A percentile compares a stretch with the other conserved stretches of the same genome.
phyloP scores from a whole-genome alignment of 2,113 vertebrate genomes.

The Chionomys nivalis region DNA sequence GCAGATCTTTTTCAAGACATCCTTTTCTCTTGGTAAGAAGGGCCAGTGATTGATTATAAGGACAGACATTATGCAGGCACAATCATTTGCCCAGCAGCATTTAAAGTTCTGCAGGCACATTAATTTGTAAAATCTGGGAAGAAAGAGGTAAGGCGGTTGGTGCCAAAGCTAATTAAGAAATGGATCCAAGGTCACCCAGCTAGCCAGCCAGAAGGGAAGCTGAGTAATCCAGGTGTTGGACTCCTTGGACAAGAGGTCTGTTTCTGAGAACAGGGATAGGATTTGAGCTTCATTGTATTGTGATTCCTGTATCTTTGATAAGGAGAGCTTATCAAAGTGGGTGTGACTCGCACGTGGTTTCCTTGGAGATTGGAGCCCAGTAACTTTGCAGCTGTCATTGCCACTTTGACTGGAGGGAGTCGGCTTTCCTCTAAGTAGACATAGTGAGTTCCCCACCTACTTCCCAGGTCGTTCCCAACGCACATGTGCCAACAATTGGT shows the following conservation, averaged over 20 bases:
- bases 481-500: fast-evolving
- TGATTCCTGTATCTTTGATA: not conserved
- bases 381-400: not conserved
- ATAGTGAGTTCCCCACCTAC: fast-evolving
- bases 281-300: not conserved
- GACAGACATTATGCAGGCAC: not conserved
- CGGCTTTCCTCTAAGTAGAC: not conserved
- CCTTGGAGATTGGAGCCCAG: not conserved
- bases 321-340: not conserved
- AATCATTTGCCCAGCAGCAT: not conserved
- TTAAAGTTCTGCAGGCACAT: not conserved
- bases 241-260: not conserved
- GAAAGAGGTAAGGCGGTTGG: not conserved
- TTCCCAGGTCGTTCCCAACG: fast-evolving
- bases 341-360: not conserved
- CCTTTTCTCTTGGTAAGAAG: not conserved
- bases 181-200: not conserved
- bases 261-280: not conserved
- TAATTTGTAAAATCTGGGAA: not conserved
- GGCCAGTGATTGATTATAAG: not conserved
- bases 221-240: not conserved
- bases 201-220: not conserved
- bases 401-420: not conserved
- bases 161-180: not conserved
- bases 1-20: not conserved